phyloP scores from a whole-genome alignment of 1,140 invertebrate genomes.

The Scaptomyza pallida region DNA sequence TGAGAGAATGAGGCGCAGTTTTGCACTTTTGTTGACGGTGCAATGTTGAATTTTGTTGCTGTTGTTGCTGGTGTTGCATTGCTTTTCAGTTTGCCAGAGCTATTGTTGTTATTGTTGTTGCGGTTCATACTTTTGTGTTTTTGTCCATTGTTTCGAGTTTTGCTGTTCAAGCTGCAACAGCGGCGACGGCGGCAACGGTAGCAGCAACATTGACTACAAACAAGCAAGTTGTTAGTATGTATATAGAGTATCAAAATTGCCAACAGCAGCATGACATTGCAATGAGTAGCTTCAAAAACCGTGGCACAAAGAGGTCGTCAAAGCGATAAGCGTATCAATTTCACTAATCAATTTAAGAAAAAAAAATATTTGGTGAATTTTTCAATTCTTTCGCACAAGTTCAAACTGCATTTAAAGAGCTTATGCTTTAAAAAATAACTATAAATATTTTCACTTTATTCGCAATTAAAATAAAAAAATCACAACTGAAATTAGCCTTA shows the following conservation, averaged over 20 bases:
- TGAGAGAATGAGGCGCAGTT: constrained; percentile 10
- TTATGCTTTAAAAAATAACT: too few relatives aligned
- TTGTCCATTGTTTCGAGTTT: constrained; percentile 62
- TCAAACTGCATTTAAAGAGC: too few relatives aligned
- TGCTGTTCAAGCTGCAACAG: constrained; percentile 26
- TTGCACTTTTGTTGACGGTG: constrained; percentile 21
- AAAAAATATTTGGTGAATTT: too few relatives aligned
- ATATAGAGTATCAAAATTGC: neutral
- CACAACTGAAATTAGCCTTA: too few relatives aligned
- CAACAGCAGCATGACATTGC: constrained; percentile 24
- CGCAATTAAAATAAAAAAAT: too few relatives aligned
- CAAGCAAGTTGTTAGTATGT: too few relatives aligned
- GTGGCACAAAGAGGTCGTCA: constrained; percentile 5
- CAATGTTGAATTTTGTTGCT: constrained; percentile 2
- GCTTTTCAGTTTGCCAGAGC: constrained; percentile 37
- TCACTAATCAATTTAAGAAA: neutral
- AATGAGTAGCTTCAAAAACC: constrained; percentile 9
- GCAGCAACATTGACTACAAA: constrained; percentile 16
- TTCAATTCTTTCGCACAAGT: too few relatives aligned
- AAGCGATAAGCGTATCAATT: neutral
- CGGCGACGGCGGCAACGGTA: constrained; percentile 29
- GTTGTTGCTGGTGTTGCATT: constrained; percentile 40
- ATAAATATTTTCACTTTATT: too few relatives aligned
- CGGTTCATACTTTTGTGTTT: constrained; percentile 77
- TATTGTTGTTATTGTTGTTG: constrained; percentile 72